phyloP scores from a whole-genome alignment of 2,888 invertebrate species.

The Amaurobius ferox region DNA sequence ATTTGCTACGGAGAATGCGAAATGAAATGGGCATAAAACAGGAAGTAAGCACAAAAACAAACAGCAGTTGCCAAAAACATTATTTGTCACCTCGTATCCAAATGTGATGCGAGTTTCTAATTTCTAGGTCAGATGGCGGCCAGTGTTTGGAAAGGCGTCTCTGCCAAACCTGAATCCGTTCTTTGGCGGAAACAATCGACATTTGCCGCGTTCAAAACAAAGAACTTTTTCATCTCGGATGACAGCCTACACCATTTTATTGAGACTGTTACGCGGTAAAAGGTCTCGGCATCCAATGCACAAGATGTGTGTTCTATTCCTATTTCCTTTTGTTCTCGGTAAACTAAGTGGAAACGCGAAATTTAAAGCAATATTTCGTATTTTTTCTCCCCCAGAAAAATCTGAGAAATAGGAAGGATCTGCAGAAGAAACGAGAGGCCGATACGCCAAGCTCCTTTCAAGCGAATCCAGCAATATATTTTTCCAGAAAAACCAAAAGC shows the following conservation, averaged over 20 bases:
- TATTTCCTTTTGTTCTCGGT: not conserved
- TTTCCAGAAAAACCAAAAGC: not conserved
- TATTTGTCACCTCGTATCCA: too few relatives aligned
- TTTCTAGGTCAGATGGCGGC: not conserved
- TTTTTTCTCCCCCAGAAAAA: not conserved
- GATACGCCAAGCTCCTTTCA: not conserved
- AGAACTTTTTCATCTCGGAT: not conserved
- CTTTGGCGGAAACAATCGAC: not conserved
- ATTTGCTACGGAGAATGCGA: too few relatives aligned
- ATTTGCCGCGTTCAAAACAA: not conserved
- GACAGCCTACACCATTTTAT: not conserved
- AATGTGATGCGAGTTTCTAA: not conserved
- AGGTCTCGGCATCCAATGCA: not conserved
- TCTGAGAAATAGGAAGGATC: not conserved
- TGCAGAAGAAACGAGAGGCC: not conserved
- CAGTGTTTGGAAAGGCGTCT: not conserved
- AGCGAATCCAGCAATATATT: not conserved
- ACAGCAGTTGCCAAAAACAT: too few relatives aligned
- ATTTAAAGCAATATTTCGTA: not conserved
- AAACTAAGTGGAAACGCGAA: not conserved
- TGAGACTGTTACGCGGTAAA: not conserved
- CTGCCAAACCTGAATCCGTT: not conserved
- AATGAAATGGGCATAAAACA: too few relatives aligned
- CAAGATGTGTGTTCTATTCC: not conserved
- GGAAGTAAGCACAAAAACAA: too few relatives aligned